phyloP scores from a whole-genome alignment of 2,888 invertebrate species.

The Blera fallax region DNA sequence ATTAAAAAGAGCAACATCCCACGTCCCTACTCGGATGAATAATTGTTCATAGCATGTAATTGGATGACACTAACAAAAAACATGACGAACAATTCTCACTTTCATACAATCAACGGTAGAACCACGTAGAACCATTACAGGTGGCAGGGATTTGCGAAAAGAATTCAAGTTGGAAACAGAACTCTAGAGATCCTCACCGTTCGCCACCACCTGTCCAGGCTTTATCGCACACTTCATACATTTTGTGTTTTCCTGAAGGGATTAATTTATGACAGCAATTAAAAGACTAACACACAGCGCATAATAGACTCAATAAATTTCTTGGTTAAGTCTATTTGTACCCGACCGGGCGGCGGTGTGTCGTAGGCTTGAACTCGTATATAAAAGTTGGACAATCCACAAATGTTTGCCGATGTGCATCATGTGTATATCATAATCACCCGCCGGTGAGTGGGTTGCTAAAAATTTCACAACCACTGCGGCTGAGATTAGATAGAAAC shows the following conservation, averaged over 20 bases:
- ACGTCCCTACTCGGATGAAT: neutral
- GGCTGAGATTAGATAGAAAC: constrained; percentile 47
- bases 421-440: constrained; percentile 18
- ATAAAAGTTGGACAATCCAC: neutral
- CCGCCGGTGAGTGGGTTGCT: constrained; percentile 3
- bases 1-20: neutral
- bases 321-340: constrained; percentile 17
- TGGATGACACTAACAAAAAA: constrained; percentile 41
- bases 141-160: constrained; percentile 33
- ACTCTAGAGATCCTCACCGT: neutral
- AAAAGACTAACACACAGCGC: constrained; percentile 72
- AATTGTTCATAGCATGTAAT: constrained; percentile 54
- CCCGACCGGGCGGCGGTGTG: neutral
- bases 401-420: constrained; percentile 53
- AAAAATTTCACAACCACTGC: neutral
- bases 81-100: constrained; percentile 17
- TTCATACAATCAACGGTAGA: constrained; percentile 41
- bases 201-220: neutral
- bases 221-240: constrained; percentile 27
- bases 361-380: neutral
- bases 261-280: constrained; percentile 81
- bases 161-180: neutral
- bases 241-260: constrained; percentile 75
- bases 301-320: constrained; percentile 61
- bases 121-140: constrained; percentile 32